Evolutionary conservation across 1,140 invertebrate genomes (phyloP), one percentile per base, ranked within the genome.

Genomic region (Macrosteles quadrilineatus): DNA sequence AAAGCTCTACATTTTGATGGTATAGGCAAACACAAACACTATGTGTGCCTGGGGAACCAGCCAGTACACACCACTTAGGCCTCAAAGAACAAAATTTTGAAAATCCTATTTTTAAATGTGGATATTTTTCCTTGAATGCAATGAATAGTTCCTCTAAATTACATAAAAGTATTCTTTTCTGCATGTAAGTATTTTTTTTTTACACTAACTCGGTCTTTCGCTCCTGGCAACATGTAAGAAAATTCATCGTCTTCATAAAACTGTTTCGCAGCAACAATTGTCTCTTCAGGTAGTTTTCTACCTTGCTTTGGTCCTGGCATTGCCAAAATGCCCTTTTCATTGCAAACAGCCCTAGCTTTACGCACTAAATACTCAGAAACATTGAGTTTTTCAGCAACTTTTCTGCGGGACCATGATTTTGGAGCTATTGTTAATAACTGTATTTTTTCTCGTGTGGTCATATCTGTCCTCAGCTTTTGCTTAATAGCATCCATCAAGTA

Each of bases 241-340:
- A 50, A 50, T 50, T 50, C 47, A 50, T 50, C 47, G n/a, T 50
- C 47, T 50, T 19, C 47, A 50, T 50, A 50, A 21, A 50, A 50
- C 47, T 50, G 47, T 50, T 50, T 50, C n/a, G n/a, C n/a, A 4
- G 47, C 47, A 36, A 36, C 32, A 36, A 36, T 36, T 36, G 32
- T 36, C 32, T 36, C 32, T 36, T 36, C 32, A 36, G 32, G 32
- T 36, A 36, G 14, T 36, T 36, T 36, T 36, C 32, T 36, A 36
- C 32, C 32, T 36, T 36, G 32, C 14, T 36, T 36, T 36, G 32
- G 32, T 36, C 14, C 32, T 36, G 32, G 32, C 32, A 6, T 36
- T 36, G 32, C 32, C 32, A 36, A 36, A 36, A 36, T 36, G 32
- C 32, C 32, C 32, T 36, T 36, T 36, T 36, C 32, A 36, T 36